Percentiles rank a stretch among this genome's conserved stretches.
Evolutionary conservation across 2,888 invertebrate genomes (phyloP).

Genomic region (Periphyllus acericola): DNA sequence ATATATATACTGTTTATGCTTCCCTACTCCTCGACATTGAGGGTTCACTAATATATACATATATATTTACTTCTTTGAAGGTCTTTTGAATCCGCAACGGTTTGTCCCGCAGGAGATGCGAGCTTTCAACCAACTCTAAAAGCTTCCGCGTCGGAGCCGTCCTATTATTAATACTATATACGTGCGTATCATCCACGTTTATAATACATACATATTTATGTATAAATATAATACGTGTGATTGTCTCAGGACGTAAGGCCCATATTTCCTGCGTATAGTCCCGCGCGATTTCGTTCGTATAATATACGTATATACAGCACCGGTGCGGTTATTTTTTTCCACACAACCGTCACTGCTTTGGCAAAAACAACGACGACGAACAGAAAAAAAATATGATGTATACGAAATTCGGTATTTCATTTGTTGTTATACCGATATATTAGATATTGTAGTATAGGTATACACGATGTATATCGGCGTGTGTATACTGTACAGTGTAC

Average conservation of each 20-base stretch:
- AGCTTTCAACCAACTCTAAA: constrained; percentile 51
- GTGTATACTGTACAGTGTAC: no score
- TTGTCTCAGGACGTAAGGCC: no score
- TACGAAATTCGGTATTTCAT: no score
- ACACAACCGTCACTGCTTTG: no score
- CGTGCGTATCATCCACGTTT: neutral
- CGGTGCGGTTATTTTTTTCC: no score
- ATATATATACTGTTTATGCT: neutral
- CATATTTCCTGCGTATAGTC: no score
- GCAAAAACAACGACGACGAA: no score
- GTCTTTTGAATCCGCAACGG: constrained; percentile 46
- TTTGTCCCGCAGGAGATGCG: constrained; percentile 53
- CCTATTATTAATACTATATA: constrained; percentile 11
- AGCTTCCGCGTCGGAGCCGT: constrained; percentile 32
- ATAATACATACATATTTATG: neutral
- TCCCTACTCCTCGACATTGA: neutral
- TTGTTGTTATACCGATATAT: no score
- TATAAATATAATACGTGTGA: neutral
- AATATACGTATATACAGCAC: no score
- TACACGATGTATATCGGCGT: no score
- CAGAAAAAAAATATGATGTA: no score
- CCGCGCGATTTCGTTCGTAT: neutral
- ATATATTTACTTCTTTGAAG: neutral
- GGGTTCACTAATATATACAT: neutral
- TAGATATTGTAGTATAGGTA: no score